These are phyloP conservation scores for Himalopsyche kuldschensis DNA, from an alignment of 2,888 invertebrate species.

Conservation along the genomic window DNA sequence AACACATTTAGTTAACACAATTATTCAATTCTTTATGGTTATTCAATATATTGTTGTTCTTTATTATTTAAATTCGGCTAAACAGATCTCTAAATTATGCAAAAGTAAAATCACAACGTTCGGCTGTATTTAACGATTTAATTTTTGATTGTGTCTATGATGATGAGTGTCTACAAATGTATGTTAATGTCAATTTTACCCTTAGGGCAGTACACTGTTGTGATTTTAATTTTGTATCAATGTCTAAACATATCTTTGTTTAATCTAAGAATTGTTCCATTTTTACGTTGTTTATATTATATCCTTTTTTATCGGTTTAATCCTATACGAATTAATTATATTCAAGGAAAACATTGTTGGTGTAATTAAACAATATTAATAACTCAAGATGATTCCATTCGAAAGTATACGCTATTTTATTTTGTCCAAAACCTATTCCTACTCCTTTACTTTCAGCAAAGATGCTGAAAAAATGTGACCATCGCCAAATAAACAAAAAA, in stretches of 20 bases:
- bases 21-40: constrained; percentile 34
- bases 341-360: constrained; percentile 39
- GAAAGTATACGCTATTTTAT: constrained; percentile 21
- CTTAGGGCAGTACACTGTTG: constrained; percentile 41
- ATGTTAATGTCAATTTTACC: constrained; percentile 38
- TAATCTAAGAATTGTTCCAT: constrained; percentile 35
- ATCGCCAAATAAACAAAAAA: too few species aligned
- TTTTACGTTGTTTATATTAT: constrained; percentile 39
- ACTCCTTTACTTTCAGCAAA: too few species aligned
- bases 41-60: constrained; percentile 37
- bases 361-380: constrained; percentile 40
- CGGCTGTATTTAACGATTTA: constrained; percentile 31
- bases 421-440: not conserved
- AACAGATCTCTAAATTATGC: constrained; percentile 29
- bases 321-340: constrained; percentile 37
- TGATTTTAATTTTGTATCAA: constrained; percentile 42
- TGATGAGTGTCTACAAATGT: constrained; percentile 35
- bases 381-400: constrained; percentile 40
- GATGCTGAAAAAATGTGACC: too few species aligned
- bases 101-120: constrained; percentile 33
- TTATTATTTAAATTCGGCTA: constrained; percentile 25
- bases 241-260: constrained; percentile 24
- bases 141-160: constrained; percentile 24
- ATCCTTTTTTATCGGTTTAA: constrained; percentile 31
- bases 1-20: constrained; percentile 36